A percentile compares a stretch with the other conserved stretches of the same genome.
phyloP scores from a whole-genome alignment of 1,140 invertebrate genomes.

The Leptestheria dahalacensis region DNA sequence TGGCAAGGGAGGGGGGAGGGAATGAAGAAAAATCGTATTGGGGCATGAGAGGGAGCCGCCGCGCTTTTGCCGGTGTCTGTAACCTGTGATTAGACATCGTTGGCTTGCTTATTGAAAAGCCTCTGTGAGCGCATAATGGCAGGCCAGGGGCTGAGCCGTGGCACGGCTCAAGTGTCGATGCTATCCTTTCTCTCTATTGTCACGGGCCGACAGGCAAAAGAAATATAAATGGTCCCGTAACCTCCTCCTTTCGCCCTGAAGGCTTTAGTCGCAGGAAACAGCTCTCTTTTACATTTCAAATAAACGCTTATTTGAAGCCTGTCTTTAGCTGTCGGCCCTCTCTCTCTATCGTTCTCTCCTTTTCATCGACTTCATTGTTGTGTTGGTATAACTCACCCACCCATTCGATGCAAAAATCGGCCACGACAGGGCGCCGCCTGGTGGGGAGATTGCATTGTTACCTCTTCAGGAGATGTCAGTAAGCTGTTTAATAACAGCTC shows the following conservation, averaged over 20 bases:
- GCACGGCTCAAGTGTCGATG: neutral
- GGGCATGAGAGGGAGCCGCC: neutral
- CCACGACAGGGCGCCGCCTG: too few relatives aligned
- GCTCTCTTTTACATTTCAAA: neutral
- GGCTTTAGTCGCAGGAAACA: neutral
- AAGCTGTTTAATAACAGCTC: too few relatives aligned
- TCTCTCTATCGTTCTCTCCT: too few relatives aligned
- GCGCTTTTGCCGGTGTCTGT: neutral
- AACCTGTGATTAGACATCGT: neutral
- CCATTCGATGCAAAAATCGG: too few relatives aligned
- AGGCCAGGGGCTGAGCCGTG: neutral
- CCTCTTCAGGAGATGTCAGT: too few relatives aligned
- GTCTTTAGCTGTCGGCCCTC: neutral
- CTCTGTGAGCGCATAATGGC: neutral
- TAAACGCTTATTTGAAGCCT: neutral
- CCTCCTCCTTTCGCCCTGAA: neutral
- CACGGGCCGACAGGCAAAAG: neutral
- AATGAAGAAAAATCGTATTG: neutral
- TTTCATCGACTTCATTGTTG: too few relatives aligned
- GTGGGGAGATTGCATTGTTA: too few relatives aligned
- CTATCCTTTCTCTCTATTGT: neutral
- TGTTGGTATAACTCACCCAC: too few relatives aligned
- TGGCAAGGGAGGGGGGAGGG: neutral
- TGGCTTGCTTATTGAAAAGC: neutral
- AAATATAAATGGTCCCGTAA: neutral